Percentiles rank a stretch among this genome's conserved stretches.
Conservation (phyloP, 2,113 vertebrate genomes). For the Silurus asotus region DNA sequence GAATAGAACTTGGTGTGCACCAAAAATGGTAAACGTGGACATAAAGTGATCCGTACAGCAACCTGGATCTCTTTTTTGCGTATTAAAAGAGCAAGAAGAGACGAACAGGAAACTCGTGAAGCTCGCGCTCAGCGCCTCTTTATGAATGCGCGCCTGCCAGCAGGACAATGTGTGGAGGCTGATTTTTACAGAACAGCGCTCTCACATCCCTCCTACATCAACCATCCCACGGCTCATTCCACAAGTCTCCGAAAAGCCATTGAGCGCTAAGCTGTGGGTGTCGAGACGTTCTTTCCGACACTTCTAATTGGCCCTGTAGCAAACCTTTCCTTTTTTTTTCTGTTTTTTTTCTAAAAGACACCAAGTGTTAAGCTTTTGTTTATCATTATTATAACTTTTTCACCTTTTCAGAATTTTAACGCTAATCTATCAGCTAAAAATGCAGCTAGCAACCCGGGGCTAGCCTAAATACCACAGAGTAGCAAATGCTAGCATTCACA, state of each 20-base stretch:
- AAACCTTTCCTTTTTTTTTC: conserved; percentile 20
- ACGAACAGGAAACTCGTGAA: not conserved
- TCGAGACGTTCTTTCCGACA: not conserved
- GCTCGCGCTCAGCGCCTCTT: not conserved
- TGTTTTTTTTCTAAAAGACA: not conserved
- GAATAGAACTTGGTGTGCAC: not conserved
- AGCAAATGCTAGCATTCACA: not conserved
- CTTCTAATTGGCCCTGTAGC: conserved; percentile 21
- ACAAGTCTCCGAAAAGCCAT: conserved; percentile 27
- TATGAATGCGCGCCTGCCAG: conserved; percentile 29
- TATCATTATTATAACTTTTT: not conserved
- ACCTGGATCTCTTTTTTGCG: not conserved
- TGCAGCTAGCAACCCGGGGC: not conserved
- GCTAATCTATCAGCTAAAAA: not conserved
- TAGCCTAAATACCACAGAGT: not conserved
- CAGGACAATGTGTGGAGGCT: conserved; percentile 49
- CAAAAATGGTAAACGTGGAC: not conserved
- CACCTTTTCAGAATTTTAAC: not conserved
- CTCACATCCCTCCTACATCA: conserved; percentile 42
- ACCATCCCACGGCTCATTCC: conserved; percentile 29
- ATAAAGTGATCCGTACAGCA: not conserved
- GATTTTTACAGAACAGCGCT: conserved; percentile 33
- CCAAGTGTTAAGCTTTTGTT: not conserved
- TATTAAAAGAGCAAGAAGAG: not conserved
- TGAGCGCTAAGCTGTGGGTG: conserved; percentile 41